Percentiles rank a stretch among this genome's conserved stretches.
These are phyloP conservation scores for Mylabris sibirica DNA, from an alignment of 2,888 invertebrate genomes.

Conservation along the genomic window DNA sequence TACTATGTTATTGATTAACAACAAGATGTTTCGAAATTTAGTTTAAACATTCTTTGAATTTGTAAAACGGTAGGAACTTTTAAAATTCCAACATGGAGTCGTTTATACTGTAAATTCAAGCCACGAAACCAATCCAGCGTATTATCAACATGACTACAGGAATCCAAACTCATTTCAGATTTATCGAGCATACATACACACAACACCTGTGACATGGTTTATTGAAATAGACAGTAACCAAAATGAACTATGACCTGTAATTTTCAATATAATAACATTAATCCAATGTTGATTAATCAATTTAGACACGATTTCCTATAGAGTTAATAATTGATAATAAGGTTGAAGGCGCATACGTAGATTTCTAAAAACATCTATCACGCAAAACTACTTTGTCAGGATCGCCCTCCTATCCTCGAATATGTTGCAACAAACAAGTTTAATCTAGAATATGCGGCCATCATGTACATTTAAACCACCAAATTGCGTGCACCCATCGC, in stretches of 20 bases:
- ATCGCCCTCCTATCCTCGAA: constrained; percentile 2
- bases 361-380: constrained; percentile 2
- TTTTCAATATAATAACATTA: not conserved
- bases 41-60: not conserved
- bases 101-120: constrained; percentile 3
- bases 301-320: not conserved
- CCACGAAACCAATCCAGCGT: constrained; percentile 14
- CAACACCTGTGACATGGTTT: constrained; percentile 13
- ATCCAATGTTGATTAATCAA: not conserved
- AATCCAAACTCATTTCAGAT: constrained; percentile 13
- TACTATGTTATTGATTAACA: not conserved
- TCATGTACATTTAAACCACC: constrained; percentile 13
- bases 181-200: constrained; percentile 15
- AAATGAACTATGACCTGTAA: not conserved
- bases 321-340: not conserved
- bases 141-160: constrained; percentile 15
- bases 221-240: not conserved
- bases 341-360: not conserved
- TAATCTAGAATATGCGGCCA: constrained; percentile 9
- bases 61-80: not conserved
- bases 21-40: not conserved
- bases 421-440: constrained; percentile 7
- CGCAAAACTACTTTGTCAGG: constrained; percentile 10
- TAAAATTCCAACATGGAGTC: not conserved
- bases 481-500: constrained; percentile 12